Conservation (phyloP, 92 coral and sea anemone species). For the Blastomussa wellsi region DNA sequence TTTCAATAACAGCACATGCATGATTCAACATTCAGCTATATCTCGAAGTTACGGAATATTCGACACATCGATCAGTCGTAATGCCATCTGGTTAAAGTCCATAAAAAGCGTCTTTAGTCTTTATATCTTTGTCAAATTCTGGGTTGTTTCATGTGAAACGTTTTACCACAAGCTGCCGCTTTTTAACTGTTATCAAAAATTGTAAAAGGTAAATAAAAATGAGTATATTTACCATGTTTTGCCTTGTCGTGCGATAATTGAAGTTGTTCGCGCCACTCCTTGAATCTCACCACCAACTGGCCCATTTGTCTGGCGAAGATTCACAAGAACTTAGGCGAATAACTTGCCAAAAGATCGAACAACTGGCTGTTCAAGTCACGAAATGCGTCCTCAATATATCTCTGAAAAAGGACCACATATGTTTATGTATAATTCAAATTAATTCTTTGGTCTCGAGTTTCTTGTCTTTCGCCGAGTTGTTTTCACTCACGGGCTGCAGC, state of each 20-base stretch:
- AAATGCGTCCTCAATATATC: neutral
- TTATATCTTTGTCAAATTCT: neutral
- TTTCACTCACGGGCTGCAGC: conserved; percentile 16
- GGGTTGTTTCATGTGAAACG: neutral
- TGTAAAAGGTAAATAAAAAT: conserved; percentile 21
- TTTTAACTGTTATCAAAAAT: neutral
- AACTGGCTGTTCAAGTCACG: too few species aligned
- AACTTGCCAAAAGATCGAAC: neutral
- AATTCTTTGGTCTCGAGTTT: conserved; percentile 16
- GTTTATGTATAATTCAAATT: conserved; percentile 29
- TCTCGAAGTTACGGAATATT: neutral
- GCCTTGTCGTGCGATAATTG: conserved; percentile 39
- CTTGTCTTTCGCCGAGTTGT: conserved; percentile 3
- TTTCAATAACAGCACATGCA: neutral
- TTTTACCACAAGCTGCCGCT: neutral
- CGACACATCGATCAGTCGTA: neutral
- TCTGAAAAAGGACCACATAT: conserved; percentile 17
- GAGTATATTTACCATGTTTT: conserved; percentile 39
- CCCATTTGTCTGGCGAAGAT: conserved; percentile 26
- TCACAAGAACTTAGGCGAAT: neutral
- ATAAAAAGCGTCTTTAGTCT: neutral
- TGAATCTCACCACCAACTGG: conserved; percentile 35
- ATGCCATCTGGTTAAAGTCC: neutral
- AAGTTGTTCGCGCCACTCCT: conserved; percentile 40
- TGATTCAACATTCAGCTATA: neutral